Base-by-base conservation (phyloP, 2,797 vertebrate species). In the Sciaenops ocellatus region DNA sequence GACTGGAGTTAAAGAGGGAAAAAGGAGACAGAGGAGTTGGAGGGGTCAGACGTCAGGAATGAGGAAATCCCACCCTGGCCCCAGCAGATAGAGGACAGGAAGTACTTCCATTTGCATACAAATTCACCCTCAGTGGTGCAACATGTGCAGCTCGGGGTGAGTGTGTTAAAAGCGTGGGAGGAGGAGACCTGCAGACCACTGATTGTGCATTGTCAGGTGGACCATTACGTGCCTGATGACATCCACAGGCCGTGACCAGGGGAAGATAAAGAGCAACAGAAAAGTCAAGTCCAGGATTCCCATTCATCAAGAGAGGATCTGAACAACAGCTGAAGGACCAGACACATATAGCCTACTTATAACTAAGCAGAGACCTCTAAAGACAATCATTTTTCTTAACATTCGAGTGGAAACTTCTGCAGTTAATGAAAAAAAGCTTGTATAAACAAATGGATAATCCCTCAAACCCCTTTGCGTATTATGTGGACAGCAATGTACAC, bases 61-160 rank as follows among this genome's bases (percentile, higher is more conserved):
- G 92, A 94, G 94, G 93, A 94, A 93, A 88, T 92, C 91, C 92
- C 91, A 90, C 89, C 90, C 89, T 83, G 85, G 86, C 74, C 84
- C 74, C 76, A 46, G 63, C 60, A 88, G 88, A 91, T 84, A 90
- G 83, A 80, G 78, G 65, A 82, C 92, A 94, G 92, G 92, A 94
- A 94, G 87, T 70, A 24, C 69, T 46, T 0, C 73, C 67, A 80
- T 89, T 90, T 92, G 84, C 90, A 91, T 92, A 87, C 84, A 87
- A 83, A 89, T 73, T 90, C 76, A 74, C 48, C 77, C 87, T 79
- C 69, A 48, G 70, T 16, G 22, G 30, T 52, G 69, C 51, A 79
- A 68, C 65, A 80, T 85, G 63, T 88, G 84, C 82, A 67, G 78
- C 47, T 73, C 41, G 3, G 77, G 80, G 79, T 74, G 73, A 82